A percentile compares a stretch with the other conserved stretches of the same genome.
These are phyloP conservation scores for Oryzias woworae DNA, from an alignment of 2,113 vertebrate species.

Conservation along the genomic window DNA sequence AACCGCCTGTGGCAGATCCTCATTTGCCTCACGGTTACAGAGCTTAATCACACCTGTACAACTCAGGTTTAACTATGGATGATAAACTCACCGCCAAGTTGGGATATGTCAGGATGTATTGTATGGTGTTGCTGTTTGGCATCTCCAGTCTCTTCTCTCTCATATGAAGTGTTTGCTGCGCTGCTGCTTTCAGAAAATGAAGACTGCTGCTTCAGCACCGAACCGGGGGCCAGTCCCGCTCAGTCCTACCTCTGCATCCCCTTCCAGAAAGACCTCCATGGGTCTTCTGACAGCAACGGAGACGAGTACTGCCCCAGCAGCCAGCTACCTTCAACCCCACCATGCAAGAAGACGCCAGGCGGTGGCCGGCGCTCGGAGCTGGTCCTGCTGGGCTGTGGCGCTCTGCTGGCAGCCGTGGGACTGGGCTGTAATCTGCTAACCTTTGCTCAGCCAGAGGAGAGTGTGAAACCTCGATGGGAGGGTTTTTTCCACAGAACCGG, in stretches of 20 bases:
- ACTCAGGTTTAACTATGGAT: no score
- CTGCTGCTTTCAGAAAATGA: slow-evolving; percentile 84
- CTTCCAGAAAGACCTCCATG: slow-evolving; percentile 84
- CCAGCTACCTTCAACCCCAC: slow-evolving; percentile 83
- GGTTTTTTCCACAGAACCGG: slow-evolving; percentile 88
- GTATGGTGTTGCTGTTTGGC: not conserved
- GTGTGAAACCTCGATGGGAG: slow-evolving; percentile 87
- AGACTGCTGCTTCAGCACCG: slow-evolving; percentile 80
- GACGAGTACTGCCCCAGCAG: slow-evolving; percentile 81
- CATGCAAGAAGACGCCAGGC: slow-evolving; percentile 82
- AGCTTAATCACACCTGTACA: no score
- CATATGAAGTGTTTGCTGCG: not conserved
- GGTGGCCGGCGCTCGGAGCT: slow-evolving; percentile 86
- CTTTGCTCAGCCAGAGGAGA: slow-evolving; percentile 81
- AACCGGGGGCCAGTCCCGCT: slow-evolving; percentile 73
- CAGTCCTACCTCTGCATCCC: slow-evolving; percentile 96
- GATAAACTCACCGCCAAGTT: no score
- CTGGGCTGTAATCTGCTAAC: slow-evolving; percentile 88
- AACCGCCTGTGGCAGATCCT: no score
- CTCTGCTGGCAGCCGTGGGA: slow-evolving; percentile 90
- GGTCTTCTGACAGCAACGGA: slow-evolving; percentile 71
- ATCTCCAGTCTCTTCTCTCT: not conserved
- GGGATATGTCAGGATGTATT: no score
- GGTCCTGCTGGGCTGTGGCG: slow-evolving; percentile 89
- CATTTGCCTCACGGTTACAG: no score